These are phyloP conservation scores for Siniperca chuatsi DNA, from an alignment of 2,113 vertebrate genomes.

Conservation along the genomic window DNA sequence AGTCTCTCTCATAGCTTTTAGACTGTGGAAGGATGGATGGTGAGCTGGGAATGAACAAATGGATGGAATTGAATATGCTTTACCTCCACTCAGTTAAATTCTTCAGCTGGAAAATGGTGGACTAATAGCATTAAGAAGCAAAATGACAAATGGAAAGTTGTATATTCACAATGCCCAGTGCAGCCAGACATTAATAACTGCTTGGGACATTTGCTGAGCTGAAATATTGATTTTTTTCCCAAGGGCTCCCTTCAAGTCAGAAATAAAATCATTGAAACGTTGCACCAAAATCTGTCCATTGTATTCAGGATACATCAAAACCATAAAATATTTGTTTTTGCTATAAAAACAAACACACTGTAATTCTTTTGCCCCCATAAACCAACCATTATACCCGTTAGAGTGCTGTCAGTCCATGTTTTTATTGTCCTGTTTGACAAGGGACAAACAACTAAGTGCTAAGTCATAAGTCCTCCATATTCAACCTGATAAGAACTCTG, in stretches of 20 bases:
- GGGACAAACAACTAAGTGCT: slow-evolving; percentile 13
- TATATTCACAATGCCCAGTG: slow-evolving; percentile 24
- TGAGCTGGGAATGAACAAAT: slow-evolving; percentile 36
- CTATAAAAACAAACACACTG: background rate
- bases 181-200: slow-evolving; percentile 51
- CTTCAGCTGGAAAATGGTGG: slow-evolving; percentile 41
- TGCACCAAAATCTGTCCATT: slow-evolving; percentile 25
- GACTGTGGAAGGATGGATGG: slow-evolving; percentile 28
- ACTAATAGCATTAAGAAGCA: slow-evolving; percentile 43
- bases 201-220: slow-evolving; percentile 43
- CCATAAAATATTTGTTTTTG: background rate
- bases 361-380: background rate
- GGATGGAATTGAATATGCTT: slow-evolving; percentile 41
- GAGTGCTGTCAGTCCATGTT: background rate
- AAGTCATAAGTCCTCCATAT: background rate
- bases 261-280: slow-evolving; percentile 32
- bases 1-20: slow-evolving; percentile 41
- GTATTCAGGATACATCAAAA: background rate
- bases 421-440: slow-evolving; percentile 9
- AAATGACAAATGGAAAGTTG: slow-evolving; percentile 53
- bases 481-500: slow-evolving; percentile 13
- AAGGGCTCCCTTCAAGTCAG: slow-evolving; percentile 30
- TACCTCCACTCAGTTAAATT: slow-evolving; percentile 47
- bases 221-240: slow-evolving; percentile 52
- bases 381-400: slow-evolving; percentile 18